A percentile compares a stretch with the other conserved stretches of the same genome.
Evolutionary conservation across 2,797 vertebrate genomes (phyloP).

Genomic region (Myotis planiceps): DNA sequence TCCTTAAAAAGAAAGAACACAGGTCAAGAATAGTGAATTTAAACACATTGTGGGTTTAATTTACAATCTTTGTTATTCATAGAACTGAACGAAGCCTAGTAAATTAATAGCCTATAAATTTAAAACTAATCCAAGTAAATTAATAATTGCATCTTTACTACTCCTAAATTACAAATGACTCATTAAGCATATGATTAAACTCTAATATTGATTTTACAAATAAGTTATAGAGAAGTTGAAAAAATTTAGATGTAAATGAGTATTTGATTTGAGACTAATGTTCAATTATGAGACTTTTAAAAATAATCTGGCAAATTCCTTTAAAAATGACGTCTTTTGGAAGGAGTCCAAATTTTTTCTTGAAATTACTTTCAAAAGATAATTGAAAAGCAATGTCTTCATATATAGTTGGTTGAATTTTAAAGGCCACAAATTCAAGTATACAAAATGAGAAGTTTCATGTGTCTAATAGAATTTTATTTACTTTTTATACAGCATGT

Average conservation of each 20-base stretch:
- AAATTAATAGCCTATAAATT: neutral
- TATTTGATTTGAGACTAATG: neutral
- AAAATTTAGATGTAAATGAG: neutral
- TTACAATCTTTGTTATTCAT: neutral
- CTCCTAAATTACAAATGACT: neutral
- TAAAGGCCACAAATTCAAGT: neutral
- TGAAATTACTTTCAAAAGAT: neutral
- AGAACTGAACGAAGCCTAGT: neutral
- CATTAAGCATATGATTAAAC: neutral
- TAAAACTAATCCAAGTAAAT: neutral
- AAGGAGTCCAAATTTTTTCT: neutral
- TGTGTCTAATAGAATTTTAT: neutral
- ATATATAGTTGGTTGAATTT: neutral
- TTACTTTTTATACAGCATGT: neutral
- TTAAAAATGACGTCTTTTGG: neutral
- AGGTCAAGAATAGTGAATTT: neutral
- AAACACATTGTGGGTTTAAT: neutral
- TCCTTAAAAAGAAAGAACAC: neutral
- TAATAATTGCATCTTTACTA: neutral
- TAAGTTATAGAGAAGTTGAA: neutral
- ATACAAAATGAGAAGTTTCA: neutral
- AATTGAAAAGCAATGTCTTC: neutral
- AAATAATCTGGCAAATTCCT: neutral
- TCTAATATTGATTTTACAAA: neutral
- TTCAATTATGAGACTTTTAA: neutral